Percentiles rank a stretch among this genome's conserved stretches.
phyloP scores from a whole-genome alignment of 2,888 invertebrate genomes.

The Tipula confusa region DNA sequence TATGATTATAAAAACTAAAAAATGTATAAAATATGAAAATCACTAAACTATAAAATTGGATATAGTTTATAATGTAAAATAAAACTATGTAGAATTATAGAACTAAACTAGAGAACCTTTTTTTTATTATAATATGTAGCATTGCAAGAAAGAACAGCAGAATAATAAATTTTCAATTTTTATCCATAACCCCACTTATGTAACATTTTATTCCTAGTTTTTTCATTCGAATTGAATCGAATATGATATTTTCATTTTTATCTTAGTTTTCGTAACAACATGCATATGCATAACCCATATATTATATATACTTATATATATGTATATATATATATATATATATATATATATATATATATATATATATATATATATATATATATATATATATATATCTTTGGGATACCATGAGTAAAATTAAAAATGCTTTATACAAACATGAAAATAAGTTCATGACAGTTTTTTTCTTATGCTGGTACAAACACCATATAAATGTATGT shows the following conservation, averaged over 20 bases:
- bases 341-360: too few relatives aligned
- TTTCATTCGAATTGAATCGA: background rate
- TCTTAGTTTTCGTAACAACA: background rate
- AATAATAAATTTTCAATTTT: background rate
- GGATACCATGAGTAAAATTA: background rate
- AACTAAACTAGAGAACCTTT: background rate
- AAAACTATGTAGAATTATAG: background rate
- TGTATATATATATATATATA: too few relatives aligned
- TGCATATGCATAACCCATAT: background rate
- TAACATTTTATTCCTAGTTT: background rate
- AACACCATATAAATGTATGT: background rate
- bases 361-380: too few relatives aligned
- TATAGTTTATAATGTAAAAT: background rate
- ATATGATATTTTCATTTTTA: background rate
- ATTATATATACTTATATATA: too few relatives aligned
- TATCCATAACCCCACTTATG: background rate
- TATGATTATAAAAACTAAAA: background rate
- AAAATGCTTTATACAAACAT: background rate
- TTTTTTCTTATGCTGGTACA: background rate
- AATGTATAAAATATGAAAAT: background rate
- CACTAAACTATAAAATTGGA: constrained; percentile 16
- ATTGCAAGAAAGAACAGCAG: background rate
- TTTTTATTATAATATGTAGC: background rate
- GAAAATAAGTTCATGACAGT: background rate
- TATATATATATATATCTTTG: too few relatives aligned